Conservation (phyloP, 2,797 vertebrate species). For the Chelidonichthys spinosus region DNA sequence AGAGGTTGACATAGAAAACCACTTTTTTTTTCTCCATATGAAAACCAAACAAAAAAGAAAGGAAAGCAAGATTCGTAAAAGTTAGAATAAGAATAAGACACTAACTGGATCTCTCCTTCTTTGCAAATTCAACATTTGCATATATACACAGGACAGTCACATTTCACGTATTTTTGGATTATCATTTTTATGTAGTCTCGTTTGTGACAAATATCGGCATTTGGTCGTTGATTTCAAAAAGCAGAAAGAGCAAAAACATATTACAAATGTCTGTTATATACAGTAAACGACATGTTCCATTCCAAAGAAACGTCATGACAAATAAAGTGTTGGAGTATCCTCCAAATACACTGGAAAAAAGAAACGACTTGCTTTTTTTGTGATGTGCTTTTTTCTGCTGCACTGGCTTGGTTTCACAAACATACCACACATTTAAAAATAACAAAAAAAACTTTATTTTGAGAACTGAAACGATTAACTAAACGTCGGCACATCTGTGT, state of each 20-base stretch:
- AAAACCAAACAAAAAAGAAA: conserved; percentile 45
- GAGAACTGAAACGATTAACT: conserved; percentile 25
- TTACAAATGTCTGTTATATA: conserved; percentile 61
- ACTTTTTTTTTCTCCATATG: conserved; percentile 44
- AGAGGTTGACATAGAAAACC: conserved; percentile 61
- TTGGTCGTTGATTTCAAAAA: conserved; percentile 58
- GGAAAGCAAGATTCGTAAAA: conserved; percentile 25
- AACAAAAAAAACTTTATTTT: not conserved
- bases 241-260: conserved; percentile 39
- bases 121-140: conserved; percentile 54
- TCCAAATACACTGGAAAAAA: not conserved
- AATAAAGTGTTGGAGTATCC: conserved; percentile 17
- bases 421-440: conserved; percentile 10
- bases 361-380: not conserved
- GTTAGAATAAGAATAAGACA: conserved; percentile 51
- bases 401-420: conserved; percentile 30
- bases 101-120: conserved; percentile 35
- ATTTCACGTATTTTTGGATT: conserved; percentile 55
- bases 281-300: conserved; percentile 48
- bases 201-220: conserved; percentile 41
- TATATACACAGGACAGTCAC: conserved; percentile 51
- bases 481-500: conserved; percentile 20
- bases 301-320: conserved; percentile 20
- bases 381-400: conserved; percentile 11
- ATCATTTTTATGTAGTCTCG: conserved; percentile 40